Base-by-base conservation (phyloP, 2,113 vertebrate genomes). In the Cyprinodon variegatus region DNA sequence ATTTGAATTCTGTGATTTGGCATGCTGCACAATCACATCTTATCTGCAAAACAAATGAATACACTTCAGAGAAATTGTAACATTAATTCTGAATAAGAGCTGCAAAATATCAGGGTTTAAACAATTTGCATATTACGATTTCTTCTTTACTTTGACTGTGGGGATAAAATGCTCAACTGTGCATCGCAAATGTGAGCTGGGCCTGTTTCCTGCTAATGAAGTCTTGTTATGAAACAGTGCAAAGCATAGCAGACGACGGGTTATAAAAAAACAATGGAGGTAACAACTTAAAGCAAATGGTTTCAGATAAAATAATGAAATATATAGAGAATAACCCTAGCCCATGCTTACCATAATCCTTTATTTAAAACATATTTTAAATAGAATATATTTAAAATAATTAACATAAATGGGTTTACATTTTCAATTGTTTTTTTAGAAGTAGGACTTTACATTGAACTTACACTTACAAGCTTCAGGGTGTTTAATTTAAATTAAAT, bases 101-200 rank as follows among this genome's bases (percentile, higher is more conserved):
- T 20, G 73, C 68, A 79, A 83, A 37, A 86, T 72, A 68, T 20
- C 77, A 80, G 78, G 53, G 78, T 5, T 71, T 50, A 70, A 84
- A 71, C 87, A 83, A 70, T 88, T 85, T 83, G 57, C 61, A 29
- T 59, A 73, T 37, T 43, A 41, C 76, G 78, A 61, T 67, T 75
- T 76, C 37, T 61, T 37, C 61, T 36, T 69, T 46, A 62, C 53
- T 79, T 79, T 67, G 70, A 60, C 70, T 65, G 74, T 37, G 6
- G 43, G 78, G 63, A 57, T 20, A 20, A 85, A 82, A 86, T 90
- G 85, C 76, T 83, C 83, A 91, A 75, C 81, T 83, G 76, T 84
- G 85, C 83, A 62, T 78, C n/a, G 78, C 77, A 85, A 89, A 88
- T 63, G 66, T 6, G 45, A 79, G 76, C 68, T 7, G 43, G 66